phyloP scores from a whole-genome alignment of 2,113 vertebrate species.

The Microcebus murinus region DNA sequence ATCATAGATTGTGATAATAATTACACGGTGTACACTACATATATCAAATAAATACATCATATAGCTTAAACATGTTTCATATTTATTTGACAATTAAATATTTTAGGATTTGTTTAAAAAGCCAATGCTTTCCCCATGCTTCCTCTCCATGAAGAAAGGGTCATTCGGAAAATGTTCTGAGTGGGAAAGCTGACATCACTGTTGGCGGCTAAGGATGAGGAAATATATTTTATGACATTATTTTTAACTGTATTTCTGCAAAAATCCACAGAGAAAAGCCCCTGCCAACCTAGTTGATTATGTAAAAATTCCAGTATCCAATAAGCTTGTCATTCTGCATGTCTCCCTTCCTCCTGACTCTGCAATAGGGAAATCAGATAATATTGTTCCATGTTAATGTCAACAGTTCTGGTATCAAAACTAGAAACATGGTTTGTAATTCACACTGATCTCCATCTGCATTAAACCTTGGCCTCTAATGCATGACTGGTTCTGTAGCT shows the following conservation, averaged over 20 bases:
- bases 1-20: background rate
- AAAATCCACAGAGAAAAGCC: background rate
- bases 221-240: background rate
- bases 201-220: background rate
- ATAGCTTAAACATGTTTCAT: background rate
- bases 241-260: background rate
- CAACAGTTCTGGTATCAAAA: background rate
- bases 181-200: background rate
- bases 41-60: no score
- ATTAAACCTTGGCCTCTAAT: background rate
- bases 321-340: background rate
- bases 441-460: background rate
- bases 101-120: background rate
- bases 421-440: background rate
- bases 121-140: background rate
- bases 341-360: background rate
- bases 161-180: background rate
- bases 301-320: background rate
- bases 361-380: background rate
- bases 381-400: background rate
- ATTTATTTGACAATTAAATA: background rate
- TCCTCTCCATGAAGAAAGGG: background rate
- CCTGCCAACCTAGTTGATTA: background rate
- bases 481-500: fast-evolving
- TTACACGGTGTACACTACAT: background rate